Percentiles rank a stretch among this genome's conserved stretches.
These are phyloP conservation scores for Cephus rjabovi DNA, from an alignment of 2,888 invertebrate species.

Conservation along the genomic window DNA sequence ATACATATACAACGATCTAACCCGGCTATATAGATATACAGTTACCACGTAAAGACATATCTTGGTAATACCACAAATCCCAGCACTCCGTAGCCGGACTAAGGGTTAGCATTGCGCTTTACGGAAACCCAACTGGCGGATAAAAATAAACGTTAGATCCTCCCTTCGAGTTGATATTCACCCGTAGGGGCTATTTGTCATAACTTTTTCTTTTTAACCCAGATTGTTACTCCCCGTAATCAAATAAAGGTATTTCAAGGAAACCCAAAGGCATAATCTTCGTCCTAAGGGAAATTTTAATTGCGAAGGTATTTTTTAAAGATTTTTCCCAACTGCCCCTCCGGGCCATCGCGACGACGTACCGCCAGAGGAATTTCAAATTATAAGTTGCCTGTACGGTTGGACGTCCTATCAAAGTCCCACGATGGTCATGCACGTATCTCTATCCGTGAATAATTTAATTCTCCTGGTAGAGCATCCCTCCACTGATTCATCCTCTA, in stretches of 20 bases:
- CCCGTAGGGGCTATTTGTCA: neutral
- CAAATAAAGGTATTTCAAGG: neutral
- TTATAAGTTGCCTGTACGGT: neutral
- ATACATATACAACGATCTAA: neutral
- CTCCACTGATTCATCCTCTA: neutral
- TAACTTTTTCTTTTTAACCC: neutral
- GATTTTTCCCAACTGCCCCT: neutral
- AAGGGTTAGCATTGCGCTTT: neutral
- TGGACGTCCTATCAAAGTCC: neutral
- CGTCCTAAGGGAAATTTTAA: neutral
- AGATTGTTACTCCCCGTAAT: neutral
- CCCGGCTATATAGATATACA: neutral
- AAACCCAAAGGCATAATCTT: neutral
- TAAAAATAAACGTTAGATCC: neutral
- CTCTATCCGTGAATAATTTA: neutral
- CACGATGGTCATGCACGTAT: neutral
- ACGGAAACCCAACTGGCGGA: neutral
- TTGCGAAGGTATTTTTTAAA: neutral
- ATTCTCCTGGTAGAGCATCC: neutral
- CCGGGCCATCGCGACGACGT: neutral
- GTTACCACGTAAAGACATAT: neutral
- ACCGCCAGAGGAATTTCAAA: neutral
- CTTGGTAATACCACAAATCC: neutral
- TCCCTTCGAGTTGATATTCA: neutral
- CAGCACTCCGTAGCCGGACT: neutral